A percentile compares a stretch with the other conserved stretches of the same genome.
Conservation (phyloP, 1,140 invertebrate genomes). For the Philaenus spumarius region DNA sequence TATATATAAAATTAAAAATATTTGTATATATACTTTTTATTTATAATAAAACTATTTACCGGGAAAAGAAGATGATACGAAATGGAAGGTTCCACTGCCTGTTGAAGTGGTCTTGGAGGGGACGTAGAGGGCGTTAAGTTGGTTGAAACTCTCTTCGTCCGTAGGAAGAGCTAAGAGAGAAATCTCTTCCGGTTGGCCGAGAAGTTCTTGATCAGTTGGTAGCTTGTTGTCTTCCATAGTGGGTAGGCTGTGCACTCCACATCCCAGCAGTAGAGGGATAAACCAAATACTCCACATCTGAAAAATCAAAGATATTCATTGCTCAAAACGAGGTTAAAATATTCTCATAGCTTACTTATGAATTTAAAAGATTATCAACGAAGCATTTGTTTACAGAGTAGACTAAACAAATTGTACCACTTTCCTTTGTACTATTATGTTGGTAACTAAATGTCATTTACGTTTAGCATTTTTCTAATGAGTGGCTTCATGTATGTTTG, state of each 20-base stretch:
- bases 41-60: slow-evolving; percentile 16
- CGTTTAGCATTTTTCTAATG: too few species aligned
- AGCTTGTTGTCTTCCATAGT: slow-evolving; percentile 24
- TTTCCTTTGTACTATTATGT: too few species aligned
- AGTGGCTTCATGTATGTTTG: too few species aligned
- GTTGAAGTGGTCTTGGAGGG: not conserved
- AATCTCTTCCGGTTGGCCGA: slow-evolving; percentile 27
- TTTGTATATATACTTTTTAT: too few species aligned
- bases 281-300: slow-evolving; percentile 14
- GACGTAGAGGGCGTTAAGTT: slow-evolving; percentile 18
- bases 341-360: too few species aligned
- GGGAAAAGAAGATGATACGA: slow-evolving; percentile 27
- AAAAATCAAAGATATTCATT: not conserved
- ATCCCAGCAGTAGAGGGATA: slow-evolving; percentile 12
- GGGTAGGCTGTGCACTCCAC: not conserved
- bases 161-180: slow-evolving; percentile 21
- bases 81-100: slow-evolving; percentile 23
- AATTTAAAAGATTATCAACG: too few species aligned
- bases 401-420: too few species aligned
- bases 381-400: too few species aligned
- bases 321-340: too few species aligned
- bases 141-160: slow-evolving; percentile 30
- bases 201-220: slow-evolving; percentile 25
- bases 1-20: too few species aligned
- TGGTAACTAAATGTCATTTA: too few species aligned